Base-by-base conservation (phyloP, 64 coral and sea anemone species). In the Montipora efflorescens region DNA sequence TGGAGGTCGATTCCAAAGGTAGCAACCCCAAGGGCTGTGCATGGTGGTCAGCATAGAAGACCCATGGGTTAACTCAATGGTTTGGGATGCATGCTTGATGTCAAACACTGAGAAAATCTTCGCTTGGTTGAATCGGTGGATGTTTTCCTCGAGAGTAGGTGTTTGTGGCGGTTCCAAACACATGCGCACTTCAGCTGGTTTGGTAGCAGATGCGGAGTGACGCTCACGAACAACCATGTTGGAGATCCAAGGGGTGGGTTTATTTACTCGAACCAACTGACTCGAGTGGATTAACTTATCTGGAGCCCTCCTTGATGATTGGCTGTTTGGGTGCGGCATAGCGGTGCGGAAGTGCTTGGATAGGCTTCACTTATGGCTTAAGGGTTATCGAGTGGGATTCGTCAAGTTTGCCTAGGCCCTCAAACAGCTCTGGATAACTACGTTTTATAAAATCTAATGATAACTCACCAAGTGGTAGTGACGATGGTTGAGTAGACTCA, bases 151-250 rank as follows among this genome's bases (percentile, higher is more conserved):
- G 59, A 64, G 10, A 55, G 52, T 55, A 55, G 52, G 52, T 64
- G 59, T 64, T 64, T 8, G 53, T 6, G 53, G 1, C 6, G 53
- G 53, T 6, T 57, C 3, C 53, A 64, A 64, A 15, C 91, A 86
- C 6, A 86, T 92, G 2, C 81, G 21, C 14, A 92, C 81, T 92
- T 92, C 78, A 16, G 81, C 81, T 8, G 90, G 90, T 76, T 92
- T 77, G 49, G 49, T 78, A 43, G 90, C 67, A 36, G 90, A 12
- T 44, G 90, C 80, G 5, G 67, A 28, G 28, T 28, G 69, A 51
- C 69, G 80, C 82, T 92, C 90, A 43, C 80, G 64, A 16, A 84
- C 90, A 20, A 92, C 90, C 90, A 85, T 92, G 59, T 64, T 92
- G 46, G 90, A 92, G 48, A 92, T 71, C 69, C 90, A 92, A 51